Base-by-base conservation (phyloP, 1,140 invertebrate genomes). In the Batillaria attramentaria region DNA sequence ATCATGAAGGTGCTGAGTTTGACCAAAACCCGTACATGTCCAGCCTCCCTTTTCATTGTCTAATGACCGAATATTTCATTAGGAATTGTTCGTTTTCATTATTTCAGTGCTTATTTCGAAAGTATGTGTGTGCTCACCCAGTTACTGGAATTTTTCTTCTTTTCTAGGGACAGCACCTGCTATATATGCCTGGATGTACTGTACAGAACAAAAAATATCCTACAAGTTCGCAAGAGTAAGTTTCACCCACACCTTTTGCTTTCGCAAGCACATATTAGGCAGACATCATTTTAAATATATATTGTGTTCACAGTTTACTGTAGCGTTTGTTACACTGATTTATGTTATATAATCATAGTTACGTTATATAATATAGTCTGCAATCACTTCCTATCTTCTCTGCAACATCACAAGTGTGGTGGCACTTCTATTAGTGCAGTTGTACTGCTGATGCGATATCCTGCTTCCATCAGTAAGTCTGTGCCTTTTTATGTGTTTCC, bases 151-250 rank as follows among this genome's bases (percentile, higher is more conserved):
- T 31, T 72, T 78, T 70, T 69, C 46, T 81, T 74, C 68, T 68
- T 24, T 50, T 46, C 35, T 39, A 80, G 65, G 18, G 57, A 42
- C 39, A 41, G 8, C 16, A 74, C 68, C 16, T 89, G 88, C 78
- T 84, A 81, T 65, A 76, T 79, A 2, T 89, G 88, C 84, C 42
- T 85, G 18, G 83, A 89, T 79, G 80, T 89, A 13, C 68, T 87
- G 16, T 87, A 82, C 79, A 85, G 87, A 77, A 88, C 87, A 18
- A 41, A 50, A 28, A 88, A 88, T 50, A 84, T 89, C 73, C 69
- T 89, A 65, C 88, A 89, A 54, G 84, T 85, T 54, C 84, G 79
- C 74, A 65, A 78, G 77, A 74, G 88, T 89, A 86, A 84, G 85
- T 80, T 28, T 24, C 46, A 41, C 33, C n/a, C n/a, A n/a, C n/a